Base-by-base conservation (phyloP, 1,140 invertebrate genomes). In the Hermetia illucens region DNA sequence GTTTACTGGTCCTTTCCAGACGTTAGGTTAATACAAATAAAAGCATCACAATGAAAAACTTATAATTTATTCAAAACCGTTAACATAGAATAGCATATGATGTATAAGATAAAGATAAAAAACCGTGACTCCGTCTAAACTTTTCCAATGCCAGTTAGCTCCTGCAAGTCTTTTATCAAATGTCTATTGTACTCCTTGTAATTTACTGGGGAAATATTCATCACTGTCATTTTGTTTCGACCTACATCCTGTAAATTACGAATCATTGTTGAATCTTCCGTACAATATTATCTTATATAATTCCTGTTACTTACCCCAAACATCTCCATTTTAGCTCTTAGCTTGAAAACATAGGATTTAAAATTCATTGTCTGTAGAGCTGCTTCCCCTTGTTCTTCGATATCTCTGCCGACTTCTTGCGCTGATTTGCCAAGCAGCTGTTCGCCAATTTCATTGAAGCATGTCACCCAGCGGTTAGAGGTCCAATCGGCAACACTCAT, bases 391-490 rank as follows among this genome's bases (percentile, higher is more conserved):
- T 58, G 64, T 12, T 69, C 61, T 42, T 79, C 73, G 30, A 74
- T 62, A 36, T 74, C 61, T 44, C 71, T 67, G 13, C 84, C 86
- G 10, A 95, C 61, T 50, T 91, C 81, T 41, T 85, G 74, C 2
- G 87, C 71, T n/a, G 64, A 68, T n/a, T 65, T 66, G 1, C 79
- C 80, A 2, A 98, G 50, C 32, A 98, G 58, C 25, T 69, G 68
- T 62, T 95, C 89, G 2, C 80, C 89, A 10, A 77, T 70, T 17
- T 93, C 87, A 49, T 79, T 84, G 56, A 98, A 98, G 27, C 83
- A 75, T 9, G 87, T 94, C 1, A 83, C 75, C 81, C 92, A 96
- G 35, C 82, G 74, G 53, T 76, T 77, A 18, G 73, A 78, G 19
- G 78, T 75, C 55, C 66, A 77, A 64, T 98, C 94, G 1, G 79